Percentiles rank a stretch among this genome's conserved stretches.
phyloP scores from a whole-genome alignment of 64 coral and sea anemone genomes.

The Actinia tenebrosa region DNA sequence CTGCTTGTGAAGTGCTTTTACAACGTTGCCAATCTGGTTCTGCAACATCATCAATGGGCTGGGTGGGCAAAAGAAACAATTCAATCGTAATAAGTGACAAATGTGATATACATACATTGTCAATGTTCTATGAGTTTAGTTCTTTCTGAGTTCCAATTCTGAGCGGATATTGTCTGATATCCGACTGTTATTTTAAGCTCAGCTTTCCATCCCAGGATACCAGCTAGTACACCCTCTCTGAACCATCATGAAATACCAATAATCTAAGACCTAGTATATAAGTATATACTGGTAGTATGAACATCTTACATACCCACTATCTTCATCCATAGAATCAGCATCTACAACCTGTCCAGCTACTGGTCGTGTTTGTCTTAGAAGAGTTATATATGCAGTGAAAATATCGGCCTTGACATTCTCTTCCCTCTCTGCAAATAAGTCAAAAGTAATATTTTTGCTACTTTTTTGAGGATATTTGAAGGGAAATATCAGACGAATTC shows the following conservation, averaged over 20 bases:
- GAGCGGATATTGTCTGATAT: too few species aligned
- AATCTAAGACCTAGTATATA: too few species aligned
- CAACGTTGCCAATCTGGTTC: slow-evolving; percentile 73
- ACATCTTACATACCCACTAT: slow-evolving; percentile 53
- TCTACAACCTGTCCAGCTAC: slow-evolving; percentile 77
- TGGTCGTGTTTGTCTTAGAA: slow-evolving; percentile 85
- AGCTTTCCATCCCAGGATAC: too few species aligned
- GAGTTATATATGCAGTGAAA: slow-evolving; percentile 92
- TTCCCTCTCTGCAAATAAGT: slow-evolving; percentile 74
- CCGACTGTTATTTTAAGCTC: too few species aligned
- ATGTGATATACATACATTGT: too few species aligned
- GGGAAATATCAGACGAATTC: too few species aligned
- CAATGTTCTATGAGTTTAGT: too few species aligned
- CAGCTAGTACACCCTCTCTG: too few species aligned
- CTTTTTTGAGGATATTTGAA: too few species aligned
- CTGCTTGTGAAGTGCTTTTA: slow-evolving; percentile 95
- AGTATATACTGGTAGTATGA: too few species aligned
- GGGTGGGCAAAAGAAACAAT: not conserved
- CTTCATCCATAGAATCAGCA: slow-evolving; percentile 92
- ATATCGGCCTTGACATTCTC: slow-evolving; percentile 98
- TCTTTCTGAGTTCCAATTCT: too few species aligned
- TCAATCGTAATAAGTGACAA: not conserved
- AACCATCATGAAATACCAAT: too few species aligned
- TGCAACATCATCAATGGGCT: slow-evolving; percentile 81
- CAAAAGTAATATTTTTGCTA: not conserved